Evolutionary conservation across 1,140 invertebrate genomes (phyloP), one percentile per base, ranked within the genome.

Genomic region (Danaus plexippus): DNA sequence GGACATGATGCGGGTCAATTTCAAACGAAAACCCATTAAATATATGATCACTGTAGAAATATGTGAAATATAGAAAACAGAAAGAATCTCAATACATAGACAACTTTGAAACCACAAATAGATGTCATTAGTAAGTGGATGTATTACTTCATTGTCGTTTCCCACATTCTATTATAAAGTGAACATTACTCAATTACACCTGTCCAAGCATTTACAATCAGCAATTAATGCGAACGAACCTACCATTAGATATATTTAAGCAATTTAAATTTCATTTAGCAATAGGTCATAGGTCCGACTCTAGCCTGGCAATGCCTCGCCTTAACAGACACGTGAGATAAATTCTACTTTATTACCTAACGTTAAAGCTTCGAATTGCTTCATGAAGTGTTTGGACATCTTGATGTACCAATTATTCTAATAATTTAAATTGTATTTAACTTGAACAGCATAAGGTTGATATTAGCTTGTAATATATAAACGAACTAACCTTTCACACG

Each of bases 251-350:
- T 55, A 57, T 57, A 57, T 59, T 63, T 63, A 32, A 63, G 61
- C 57, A 59, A 63, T 63, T 63, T 59, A 63, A 57, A 63, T 56
- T 59, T 59, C 48, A 63, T 59, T 59, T 52, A 50, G 57, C 57
- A 59, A 66, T 59, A 66, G 61, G 64, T 59, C 57, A 66, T 44
- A 52, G 61, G 57, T 63, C 53, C 49, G 58, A 59, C 52, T 46
- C 44, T 52, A 52, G 41, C 51, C 54, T 57, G 50, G 46, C 45
- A 43, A 46, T 62, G 57, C 47, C 49, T 55, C 49, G 52, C 48
- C 57, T 54, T 47, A 15, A 32, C 32, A 2, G 9, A 15, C 4
- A 11, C 10, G 41, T 42, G 52, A 15, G 10, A 40, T 2, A 54
- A 53, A 12, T 49, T 12, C 18, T 59, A 11, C 57, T 58, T 32